phyloP scores from a whole-genome alignment of 2,888 invertebrate species.

The Coelogynopora nodosa region DNA sequence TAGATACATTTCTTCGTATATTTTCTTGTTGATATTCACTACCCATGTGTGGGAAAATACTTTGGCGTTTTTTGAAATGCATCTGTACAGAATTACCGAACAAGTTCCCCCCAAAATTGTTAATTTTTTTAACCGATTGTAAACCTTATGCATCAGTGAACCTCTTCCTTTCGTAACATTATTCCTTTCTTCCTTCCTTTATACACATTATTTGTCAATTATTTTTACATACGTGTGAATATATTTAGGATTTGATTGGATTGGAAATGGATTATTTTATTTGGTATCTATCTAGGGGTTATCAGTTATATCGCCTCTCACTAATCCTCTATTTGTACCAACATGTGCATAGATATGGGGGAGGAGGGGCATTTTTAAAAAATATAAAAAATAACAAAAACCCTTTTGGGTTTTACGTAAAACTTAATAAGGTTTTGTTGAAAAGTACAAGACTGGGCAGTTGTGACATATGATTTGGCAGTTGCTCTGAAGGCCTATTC shows the following conservation, averaged over 20 bases:
- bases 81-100: background rate
- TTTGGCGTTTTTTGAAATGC: background rate
- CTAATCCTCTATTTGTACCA: background rate
- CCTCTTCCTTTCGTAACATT: too few species aligned
- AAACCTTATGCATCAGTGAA: too few species aligned
- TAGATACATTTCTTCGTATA: background rate
- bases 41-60: background rate
- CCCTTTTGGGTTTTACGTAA: background rate
- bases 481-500: background rate
- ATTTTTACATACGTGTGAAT: background rate
- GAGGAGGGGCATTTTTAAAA: background rate
- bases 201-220: too few species aligned
- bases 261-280: background rate
- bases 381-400: background rate
- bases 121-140: background rate
- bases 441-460: too few species aligned
- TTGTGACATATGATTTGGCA: background rate
- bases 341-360: background rate
- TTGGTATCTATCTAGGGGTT: background rate
- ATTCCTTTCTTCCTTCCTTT: too few species aligned
- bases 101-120: background rate
- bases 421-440: background rate
- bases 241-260: too few species aligned
- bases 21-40: background rate
- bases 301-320: background rate